Evolutionary conservation across 2,888 invertebrate species (phyloP), one percentile per base, ranked within the genome.

Genomic region (Caenorhabditis sulstoni): DNA sequence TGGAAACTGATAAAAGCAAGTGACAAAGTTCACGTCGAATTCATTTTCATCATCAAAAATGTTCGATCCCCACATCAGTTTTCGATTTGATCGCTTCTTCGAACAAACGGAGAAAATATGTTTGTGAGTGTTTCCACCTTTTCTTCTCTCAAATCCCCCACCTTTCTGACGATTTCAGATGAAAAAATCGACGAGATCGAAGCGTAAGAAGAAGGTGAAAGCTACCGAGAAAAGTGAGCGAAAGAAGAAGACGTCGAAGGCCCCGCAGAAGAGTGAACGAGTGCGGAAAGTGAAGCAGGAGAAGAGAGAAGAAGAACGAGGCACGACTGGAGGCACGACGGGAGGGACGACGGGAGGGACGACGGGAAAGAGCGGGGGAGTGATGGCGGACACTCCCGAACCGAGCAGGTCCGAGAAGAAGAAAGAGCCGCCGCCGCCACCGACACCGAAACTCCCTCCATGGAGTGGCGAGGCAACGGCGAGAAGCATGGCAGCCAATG

Each of bases 381-480:
- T 44, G 50, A 50, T 53, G 22, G 29, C 29, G 4, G 29, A 29
- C 29, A 29, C 29, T 29, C 53, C 53, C 18, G 44, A 22, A 53
- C n/a, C 22, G 16, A 59, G 35, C 16, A 52, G 49, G 22, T 66
- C 39, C 39, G 52, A 22, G n/a, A 41, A 44, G 16, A 50, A 29
- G 37, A 66, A 37, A 45, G 22, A 64, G 14, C 22, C 41, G 57
- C 29, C 29, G 29, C 29, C 29, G 29, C 29, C 29, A 7, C 29
- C 29, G 7, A 3, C 16, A 35, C 22, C 52, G 16, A 55, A 53
- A 18, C 4, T 7, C 22, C 62, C 62, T 18, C 14, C 35, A 7
- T 62, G 71, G 62, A 50, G 35, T 49, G 62, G 74, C 20, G 74
- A 74, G 22, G 62, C 55, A 14, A 44, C 47, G 58, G 62, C 62